Conservation (phyloP, 2,888 invertebrate genomes). For the Acanthococcus lagerstroemiae region DNA sequence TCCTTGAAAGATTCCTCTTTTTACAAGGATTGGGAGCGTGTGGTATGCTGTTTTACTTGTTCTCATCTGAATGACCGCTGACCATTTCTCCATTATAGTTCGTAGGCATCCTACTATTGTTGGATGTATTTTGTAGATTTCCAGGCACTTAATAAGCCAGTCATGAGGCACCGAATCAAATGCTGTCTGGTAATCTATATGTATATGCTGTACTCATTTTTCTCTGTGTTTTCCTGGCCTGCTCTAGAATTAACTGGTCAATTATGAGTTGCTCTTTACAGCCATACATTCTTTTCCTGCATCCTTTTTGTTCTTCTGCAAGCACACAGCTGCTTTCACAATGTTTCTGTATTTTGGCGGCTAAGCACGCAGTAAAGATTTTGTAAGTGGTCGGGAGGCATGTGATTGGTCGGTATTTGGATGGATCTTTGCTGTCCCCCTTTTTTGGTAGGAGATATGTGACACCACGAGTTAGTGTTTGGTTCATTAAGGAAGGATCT, state of each 20-base stretch:
- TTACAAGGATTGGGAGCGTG: too few relatives aligned
- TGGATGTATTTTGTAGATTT: background rate
- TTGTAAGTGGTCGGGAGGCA: conserved; percentile 6
- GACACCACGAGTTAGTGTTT: conserved; percentile 3
- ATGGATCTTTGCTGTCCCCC: conserved; percentile 5
- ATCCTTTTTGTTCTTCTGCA: background rate
- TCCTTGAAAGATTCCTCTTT: too few relatives aligned
- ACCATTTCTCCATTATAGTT: too few relatives aligned
- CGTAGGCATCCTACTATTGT: background rate
- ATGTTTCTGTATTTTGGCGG: background rate
- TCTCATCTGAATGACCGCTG: too few relatives aligned
- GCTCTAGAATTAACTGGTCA: conserved; percentile 6
- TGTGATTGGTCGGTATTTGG: conserved; percentile 31
- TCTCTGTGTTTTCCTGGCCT: conserved; percentile 13
- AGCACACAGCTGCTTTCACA: background rate
- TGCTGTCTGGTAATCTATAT: conserved; percentile 32
- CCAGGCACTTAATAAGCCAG: background rate
- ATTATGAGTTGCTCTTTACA: background rate
- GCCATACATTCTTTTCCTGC: background rate
- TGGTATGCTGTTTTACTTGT: too few relatives aligned
- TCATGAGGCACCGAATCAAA: background rate
- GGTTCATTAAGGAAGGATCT: background rate
- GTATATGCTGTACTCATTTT: conserved; percentile 1
- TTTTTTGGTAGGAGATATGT: conserved; percentile 20
- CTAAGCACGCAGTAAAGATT: background rate